Percentiles rank a stretch among this genome's conserved stretches.
phyloP scores from a whole-genome alignment of 64 coral and sea anemone genomes.

The Hydrozoanthus tunicans region DNA sequence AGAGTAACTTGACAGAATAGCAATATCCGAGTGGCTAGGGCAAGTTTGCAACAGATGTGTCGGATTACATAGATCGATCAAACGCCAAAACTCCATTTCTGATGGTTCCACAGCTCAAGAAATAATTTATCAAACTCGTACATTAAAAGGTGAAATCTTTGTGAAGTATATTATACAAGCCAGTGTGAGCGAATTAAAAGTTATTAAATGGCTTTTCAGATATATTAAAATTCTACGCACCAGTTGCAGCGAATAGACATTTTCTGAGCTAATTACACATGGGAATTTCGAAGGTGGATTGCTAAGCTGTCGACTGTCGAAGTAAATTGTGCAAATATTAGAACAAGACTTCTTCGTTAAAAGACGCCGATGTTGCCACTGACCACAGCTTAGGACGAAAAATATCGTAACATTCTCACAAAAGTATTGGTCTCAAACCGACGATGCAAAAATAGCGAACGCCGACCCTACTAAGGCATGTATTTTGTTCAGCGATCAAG shows the following conservation, averaged over 20 bases:
- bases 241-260: neutral
- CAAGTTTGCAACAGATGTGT: neutral
- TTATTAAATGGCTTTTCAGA: neutral
- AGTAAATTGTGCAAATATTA: neutral
- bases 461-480: neutral
- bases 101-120: neutral
- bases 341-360: neutral
- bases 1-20: neutral
- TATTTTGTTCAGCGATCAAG: neutral
- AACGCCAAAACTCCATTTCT: neutral
- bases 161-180: neutral
- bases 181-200: neutral
- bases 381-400: constrained; percentile 6
- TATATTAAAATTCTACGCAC: constrained; percentile 23
- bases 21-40: too few relatives aligned
- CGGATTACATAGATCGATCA: constrained; percentile 38
- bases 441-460: neutral
- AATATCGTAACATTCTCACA: neutral
- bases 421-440: neutral
- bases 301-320: constrained; percentile 13
- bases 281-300: neutral
- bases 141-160: neutral
- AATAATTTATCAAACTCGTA: neutral
- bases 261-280: constrained; percentile 31
- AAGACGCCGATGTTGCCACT: neutral